These are phyloP conservation scores for Orthochromis indermauri DNA, from an alignment of 2,113 vertebrate genomes.

Conservation along the genomic window DNA sequence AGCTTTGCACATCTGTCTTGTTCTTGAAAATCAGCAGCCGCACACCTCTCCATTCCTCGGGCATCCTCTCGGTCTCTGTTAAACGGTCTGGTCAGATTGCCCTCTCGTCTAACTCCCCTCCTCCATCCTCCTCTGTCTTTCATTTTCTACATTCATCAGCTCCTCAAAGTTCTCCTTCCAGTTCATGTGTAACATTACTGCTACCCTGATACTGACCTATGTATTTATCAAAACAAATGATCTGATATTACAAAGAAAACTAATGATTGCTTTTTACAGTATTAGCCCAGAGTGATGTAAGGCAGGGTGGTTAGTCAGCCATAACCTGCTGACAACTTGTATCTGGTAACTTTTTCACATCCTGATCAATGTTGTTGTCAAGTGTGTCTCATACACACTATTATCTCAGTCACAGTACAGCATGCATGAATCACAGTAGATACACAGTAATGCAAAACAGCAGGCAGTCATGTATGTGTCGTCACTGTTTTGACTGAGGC, in stretches of 20 bases:
- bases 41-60: background rate
- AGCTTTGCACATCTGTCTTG: no score
- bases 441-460: background rate
- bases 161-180: background rate
- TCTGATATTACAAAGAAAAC: background rate
- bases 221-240: background rate
- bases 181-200: background rate
- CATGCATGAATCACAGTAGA: background rate
- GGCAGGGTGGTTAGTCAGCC: background rate
- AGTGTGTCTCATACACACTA: background rate
- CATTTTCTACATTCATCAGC: no score
- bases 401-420: background rate
- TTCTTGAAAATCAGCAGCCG: no score
- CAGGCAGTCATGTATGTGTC: background rate
- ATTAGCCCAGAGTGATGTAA: background rate
- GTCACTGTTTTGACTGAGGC: background rate
- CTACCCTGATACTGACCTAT: background rate
- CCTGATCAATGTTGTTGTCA: background rate
- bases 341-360: background rate
- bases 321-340: background rate
- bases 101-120: background rate
- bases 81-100: background rate
- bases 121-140: background rate
- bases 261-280: background rate
- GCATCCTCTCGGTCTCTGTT: background rate